Percentiles rank a stretch among this genome's conserved stretches.
These are phyloP conservation scores for Xestobium rufovillosum DNA, from an alignment of 2,888 invertebrate genomes.

Conservation along the genomic window DNA sequence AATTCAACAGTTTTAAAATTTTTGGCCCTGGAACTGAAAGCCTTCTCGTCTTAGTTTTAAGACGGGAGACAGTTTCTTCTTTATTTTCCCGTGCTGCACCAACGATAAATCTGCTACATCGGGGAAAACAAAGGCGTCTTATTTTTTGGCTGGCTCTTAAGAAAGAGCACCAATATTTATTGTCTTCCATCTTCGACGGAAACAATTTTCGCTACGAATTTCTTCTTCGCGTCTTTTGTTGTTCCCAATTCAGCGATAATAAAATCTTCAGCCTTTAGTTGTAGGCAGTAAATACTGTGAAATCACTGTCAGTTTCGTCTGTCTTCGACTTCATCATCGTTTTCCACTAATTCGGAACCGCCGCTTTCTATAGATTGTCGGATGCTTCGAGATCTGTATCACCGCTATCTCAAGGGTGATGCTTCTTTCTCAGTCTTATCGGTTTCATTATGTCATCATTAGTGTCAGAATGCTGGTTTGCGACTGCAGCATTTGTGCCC, in stretches of 20 bases:
- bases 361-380: slow-evolving; percentile 4
- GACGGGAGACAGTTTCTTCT: slow-evolving; percentile 8
- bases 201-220: slow-evolving; percentile 11
- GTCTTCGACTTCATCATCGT: no score
- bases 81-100: slow-evolving; percentile 9
- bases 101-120: slow-evolving; percentile 8
- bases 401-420: no score
- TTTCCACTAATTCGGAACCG: slow-evolving; percentile 7
- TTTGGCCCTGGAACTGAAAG: no score
- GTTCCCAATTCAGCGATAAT: slow-evolving; percentile 9
- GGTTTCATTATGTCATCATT: no score
- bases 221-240: slow-evolving; percentile 7
- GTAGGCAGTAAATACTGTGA: no score
- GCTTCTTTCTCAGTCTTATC: no score
- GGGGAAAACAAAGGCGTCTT: slow-evolving; percentile 8
- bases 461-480: no score
- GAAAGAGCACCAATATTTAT: slow-evolving; percentile 10
- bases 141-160: slow-evolving; percentile 9
- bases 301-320: no score
- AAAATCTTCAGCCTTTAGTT: slow-evolving; percentile 6
- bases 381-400: slow-evolving; percentile 7
- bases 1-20: no score
- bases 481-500: no score
- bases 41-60: no score
- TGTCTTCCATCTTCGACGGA: slow-evolving; percentile 4